phyloP scores from a whole-genome alignment of 2,113 vertebrate genomes.

The Syrmaticus mikado region DNA sequence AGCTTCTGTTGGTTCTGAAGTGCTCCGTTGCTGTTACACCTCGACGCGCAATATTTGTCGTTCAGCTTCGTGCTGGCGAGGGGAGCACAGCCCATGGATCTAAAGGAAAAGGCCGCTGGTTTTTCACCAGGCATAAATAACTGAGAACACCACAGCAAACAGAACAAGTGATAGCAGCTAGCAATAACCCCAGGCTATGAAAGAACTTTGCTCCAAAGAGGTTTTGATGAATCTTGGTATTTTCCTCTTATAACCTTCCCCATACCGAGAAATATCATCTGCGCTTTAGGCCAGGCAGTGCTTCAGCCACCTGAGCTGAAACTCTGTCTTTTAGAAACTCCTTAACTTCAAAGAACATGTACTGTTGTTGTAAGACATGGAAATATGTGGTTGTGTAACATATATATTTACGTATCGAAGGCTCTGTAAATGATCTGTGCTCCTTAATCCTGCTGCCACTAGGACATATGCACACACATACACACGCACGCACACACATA shows the following conservation, averaged over 20 bases:
- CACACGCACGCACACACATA: neutral
- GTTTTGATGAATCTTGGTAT: neutral
- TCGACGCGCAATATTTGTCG: rapidly evolving
- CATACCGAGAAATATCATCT: neutral
- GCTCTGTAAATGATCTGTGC: neutral
- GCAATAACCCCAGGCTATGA: neutral
- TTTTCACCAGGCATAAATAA: neutral
- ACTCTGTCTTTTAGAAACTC: neutral
- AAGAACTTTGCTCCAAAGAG: neutral
- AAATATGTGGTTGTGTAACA: neutral
- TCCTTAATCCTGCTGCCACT: neutral
- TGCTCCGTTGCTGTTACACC: rapidly evolving
- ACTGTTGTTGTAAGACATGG: neutral
- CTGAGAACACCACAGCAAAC: neutral
- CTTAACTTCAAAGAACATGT: neutral
- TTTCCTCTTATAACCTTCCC: neutral
- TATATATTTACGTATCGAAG: neutral
- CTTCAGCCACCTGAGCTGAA: neutral
- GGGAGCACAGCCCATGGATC: neutral
- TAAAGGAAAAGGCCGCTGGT: neutral
- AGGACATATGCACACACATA: too few species aligned
- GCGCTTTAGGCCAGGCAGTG: neutral
- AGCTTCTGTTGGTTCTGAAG: rapidly evolving
- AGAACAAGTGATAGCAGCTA: neutral
- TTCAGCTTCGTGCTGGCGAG: neutral